A percentile compares a stretch with the other conserved stretches of the same genome.
phyloP scores from a whole-genome alignment of 2,113 vertebrate species.

The Sarotherodon lohbergeri region DNA sequence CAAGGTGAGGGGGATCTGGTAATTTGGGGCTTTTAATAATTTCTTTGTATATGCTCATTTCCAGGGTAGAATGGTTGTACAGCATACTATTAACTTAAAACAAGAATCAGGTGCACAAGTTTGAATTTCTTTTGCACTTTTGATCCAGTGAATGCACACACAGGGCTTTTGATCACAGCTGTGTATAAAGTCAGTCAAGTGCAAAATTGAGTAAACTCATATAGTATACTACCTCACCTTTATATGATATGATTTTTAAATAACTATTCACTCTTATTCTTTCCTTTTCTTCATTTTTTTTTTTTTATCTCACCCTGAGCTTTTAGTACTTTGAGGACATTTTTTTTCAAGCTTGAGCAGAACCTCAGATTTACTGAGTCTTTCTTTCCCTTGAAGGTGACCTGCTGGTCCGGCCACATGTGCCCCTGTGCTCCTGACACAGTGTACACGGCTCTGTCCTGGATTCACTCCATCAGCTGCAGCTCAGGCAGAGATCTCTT shows the following conservation, averaged over 20 bases:
- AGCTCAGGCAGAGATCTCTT: slow-evolving; percentile 58
- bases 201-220: not conserved
- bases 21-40: not conserved
- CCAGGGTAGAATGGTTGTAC: not conserved
- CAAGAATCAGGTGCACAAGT: not conserved
- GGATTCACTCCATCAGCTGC: slow-evolving; percentile 64
- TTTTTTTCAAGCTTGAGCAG: not conserved
- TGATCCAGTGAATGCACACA: not conserved
- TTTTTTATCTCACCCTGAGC: not conserved
- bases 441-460: slow-evolving; percentile 57
- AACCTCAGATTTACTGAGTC: not conserved
- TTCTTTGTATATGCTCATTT: not conserved
- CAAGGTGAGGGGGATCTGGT: slow-evolving; percentile 38
- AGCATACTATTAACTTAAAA: not conserved
- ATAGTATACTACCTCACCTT: not conserved
- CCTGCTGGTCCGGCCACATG: slow-evolving; percentile 59
- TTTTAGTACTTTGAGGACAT: not conserved
- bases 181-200: not conserved
- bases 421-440: slow-evolving; percentile 56
- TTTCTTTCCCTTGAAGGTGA: slow-evolving; percentile 24
- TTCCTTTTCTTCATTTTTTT: not conserved
- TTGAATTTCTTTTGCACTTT: not conserved
- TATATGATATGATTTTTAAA: not conserved
- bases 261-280: not conserved
- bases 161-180: not conserved